Evolutionary conservation across 2,797 vertebrate genomes (phyloP), one percentile per base, ranked within the genome.

Genomic region (Eulemur mongoz): DNA sequence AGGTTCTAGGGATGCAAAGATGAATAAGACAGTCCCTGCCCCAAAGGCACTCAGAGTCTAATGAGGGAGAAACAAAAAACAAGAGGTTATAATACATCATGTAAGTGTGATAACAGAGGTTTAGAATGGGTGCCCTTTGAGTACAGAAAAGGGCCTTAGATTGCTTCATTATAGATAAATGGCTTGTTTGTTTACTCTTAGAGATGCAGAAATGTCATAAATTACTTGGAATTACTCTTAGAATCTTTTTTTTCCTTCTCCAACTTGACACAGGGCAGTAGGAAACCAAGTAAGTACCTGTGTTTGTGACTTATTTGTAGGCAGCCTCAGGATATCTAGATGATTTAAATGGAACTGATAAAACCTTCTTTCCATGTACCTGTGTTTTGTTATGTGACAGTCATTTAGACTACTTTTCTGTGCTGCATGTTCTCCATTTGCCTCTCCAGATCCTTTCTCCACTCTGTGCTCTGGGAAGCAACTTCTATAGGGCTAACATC

Each of bases 111-210:
- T 48, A 69, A 52, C 78, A 40, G 83, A 91, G 17, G 2, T 43
- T 38, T 95, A 43, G 52, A 89, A 63, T 90, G 82, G 45, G n/a
- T 95, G 81, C 38, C 83, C 52, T 96, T 91, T 88, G 85, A 67
- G 40, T 54, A n/a, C 9, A 52, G 52, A 76, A 43, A 82, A 87
- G 40, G 27, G 32, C 45, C 10, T 50, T 83, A 50, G 45, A 57
- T 45, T 10, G 17, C 65, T 48, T 35, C 22, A 52, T 30, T 72
- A 6, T 17, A 76, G 81, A 82, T 61, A 82, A 85, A 48, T 32
- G 50, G 61, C n/a, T 69, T 79, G 7, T 76, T 45, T 95, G 20
- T 95, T 93, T 93, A 40, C 27, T 78, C 20, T 78, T 54, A 69
- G 73, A 80, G 38, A 79, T 85, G 50, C 25, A 57, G 69, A 92